A percentile compares a stretch with the other conserved stretches of the same genome.
Conservation (phyloP, 1,140 invertebrate species). For the Palaemon carinicauda region DNA sequence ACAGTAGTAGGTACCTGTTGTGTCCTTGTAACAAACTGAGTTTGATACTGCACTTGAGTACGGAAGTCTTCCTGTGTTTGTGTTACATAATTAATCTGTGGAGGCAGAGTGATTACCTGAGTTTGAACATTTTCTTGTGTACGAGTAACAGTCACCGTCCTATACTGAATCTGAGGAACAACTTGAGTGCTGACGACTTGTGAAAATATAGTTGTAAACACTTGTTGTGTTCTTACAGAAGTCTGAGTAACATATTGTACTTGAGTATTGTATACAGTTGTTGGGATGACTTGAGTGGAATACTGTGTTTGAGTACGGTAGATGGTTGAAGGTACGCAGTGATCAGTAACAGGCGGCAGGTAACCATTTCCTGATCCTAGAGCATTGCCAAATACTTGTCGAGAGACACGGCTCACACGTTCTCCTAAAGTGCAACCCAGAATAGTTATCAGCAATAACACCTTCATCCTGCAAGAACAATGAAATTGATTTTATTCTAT, state of each 20-base stretch:
- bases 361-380: not conserved
- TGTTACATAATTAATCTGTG: not conserved
- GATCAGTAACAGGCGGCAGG: constrained; percentile 7
- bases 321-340: constrained; percentile 35
- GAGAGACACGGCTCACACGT: not conserved
- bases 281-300: constrained; percentile 40
- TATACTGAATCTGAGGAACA: constrained; percentile 28
- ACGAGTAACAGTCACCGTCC: constrained; percentile 25
- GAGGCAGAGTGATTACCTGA: constrained; percentile 6
- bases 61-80: not conserved
- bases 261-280: constrained; percentile 41
- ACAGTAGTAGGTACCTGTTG: constrained; percentile 18
- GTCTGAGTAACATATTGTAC: constrained; percentile 41
- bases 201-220: constrained; percentile 42
- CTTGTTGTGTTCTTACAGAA: constrained; percentile 25
- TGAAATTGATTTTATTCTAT: too few relatives aligned
- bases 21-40: not conserved
- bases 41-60: constrained; percentile 13
- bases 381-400: constrained; percentile 27
- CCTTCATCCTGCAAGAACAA: constrained; percentile 18
- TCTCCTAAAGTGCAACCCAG: constrained; percentile 20
- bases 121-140: constrained; percentile 38
- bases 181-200: constrained; percentile 27
- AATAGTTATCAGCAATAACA: not conserved
- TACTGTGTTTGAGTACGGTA: constrained; percentile 48